phyloP scores from a whole-genome alignment of 2,113 vertebrate species.

The Stomatorhinus ivindoensis region DNA sequence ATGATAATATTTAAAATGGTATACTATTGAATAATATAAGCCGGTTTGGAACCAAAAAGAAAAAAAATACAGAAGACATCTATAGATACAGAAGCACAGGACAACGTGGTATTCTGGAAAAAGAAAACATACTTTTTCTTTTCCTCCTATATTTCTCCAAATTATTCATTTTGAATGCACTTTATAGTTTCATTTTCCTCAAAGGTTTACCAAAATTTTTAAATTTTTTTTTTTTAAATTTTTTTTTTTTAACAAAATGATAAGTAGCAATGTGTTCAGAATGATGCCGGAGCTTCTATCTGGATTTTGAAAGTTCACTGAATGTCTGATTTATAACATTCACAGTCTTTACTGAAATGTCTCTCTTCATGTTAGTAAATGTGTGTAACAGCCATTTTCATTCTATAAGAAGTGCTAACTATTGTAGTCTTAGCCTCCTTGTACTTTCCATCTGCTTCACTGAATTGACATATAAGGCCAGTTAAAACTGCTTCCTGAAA shows the following conservation, averaged over 20 bases:
- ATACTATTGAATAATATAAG: conserved; percentile 97
- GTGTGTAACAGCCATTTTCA: conserved; percentile 89
- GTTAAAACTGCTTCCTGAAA: conserved; percentile 98
- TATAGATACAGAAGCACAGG: conserved; percentile 98
- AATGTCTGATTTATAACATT: conserved; percentile 81
- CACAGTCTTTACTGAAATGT: conserved; percentile 86
- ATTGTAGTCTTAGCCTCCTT: conserved; percentile 58
- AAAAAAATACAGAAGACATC: conserved; percentile 62
- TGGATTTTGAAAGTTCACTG: conserved; percentile 92
- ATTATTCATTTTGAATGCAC: conserved; percentile 80
- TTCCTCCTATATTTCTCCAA: conserved; percentile 68
- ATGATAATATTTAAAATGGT: conserved; percentile 78
- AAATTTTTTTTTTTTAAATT: neutral
- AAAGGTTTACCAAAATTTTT: conserved; percentile 66
- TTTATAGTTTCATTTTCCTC: conserved; percentile 81
- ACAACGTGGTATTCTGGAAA: conserved; percentile 82
- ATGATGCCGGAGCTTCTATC: conserved; percentile 80
- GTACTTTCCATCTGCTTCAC: conserved; percentile 57
- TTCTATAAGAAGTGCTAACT: conserved; percentile 85
- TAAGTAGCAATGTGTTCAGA: conserved; percentile 85
- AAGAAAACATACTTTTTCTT: conserved; percentile 26
- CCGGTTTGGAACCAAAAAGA: conserved; percentile 98
- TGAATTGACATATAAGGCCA: conserved; percentile 98
- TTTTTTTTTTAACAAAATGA: conserved; percentile 55
- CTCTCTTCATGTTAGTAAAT: conserved; percentile 93